Base-by-base conservation (phyloP, 2,888 invertebrate species). In the Leptarthrus brevirostris region DNA sequence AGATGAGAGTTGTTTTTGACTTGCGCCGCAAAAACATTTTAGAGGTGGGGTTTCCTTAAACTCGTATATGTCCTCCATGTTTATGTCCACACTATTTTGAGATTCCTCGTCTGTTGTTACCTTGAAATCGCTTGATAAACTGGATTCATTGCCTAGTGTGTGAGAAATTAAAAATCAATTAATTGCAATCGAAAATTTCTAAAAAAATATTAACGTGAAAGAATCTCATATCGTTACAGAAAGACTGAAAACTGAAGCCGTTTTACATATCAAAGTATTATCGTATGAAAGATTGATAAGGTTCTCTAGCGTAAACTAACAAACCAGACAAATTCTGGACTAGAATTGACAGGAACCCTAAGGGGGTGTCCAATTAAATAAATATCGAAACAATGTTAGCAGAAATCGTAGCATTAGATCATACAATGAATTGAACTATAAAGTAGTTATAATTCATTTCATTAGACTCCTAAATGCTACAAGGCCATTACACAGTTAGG, bases 1-100 rank as follows among this genome's bases (percentile, higher is more conserved):
- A 79, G 78, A 56, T 75, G 77, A 16, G 83, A 77, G 72, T 82
- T 84, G 76, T 83, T 81, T 73, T 16, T 76, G 74, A 18, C 18
- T 56, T 3, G 69, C 69, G 40, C 74, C 56, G 54, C 77, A 77
- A 22, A 52, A 77, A 30, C 77, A 77, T 56, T 74, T 76, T n/a
- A 22, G n/a, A 30, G 36, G 12, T 12, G 70, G 47, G 3, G 54
- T n/a, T 26, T 76, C 72, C 24, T 74, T 74, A 49, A 72, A 74
- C 22, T 74, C 74, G 36, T 75, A 75, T n/a, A 74, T 54, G 30
- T 76, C 76, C 52, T 76, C 76, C n/a, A 73, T 70, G 18, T n/a
- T 56, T 8, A 24, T 73, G 14, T 74, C 74, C 47, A 66, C 72
- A 34, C 75, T 76, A 18, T 72, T 72, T 49, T 73, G 75, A 58